Evolutionary conservation across 2,113 vertebrate genomes (phyloP).

Genomic region (Tricholaema leucomelas): DNA sequence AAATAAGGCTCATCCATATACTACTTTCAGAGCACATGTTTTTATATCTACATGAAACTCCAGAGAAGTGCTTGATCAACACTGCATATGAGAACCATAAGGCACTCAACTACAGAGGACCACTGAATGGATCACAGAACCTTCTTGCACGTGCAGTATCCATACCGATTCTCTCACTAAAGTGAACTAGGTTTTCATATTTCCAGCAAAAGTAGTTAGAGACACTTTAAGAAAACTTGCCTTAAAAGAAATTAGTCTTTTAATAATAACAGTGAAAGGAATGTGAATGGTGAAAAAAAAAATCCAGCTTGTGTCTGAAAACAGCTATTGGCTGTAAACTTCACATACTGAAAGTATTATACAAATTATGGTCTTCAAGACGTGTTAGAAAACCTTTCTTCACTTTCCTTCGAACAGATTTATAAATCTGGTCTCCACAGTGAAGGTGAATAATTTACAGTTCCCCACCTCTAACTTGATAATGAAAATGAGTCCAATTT

Average conservation of each 20-base stretch:
- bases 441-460: constrained; percentile 46
- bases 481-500: constrained; percentile 55
- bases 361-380: neutral
- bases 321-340: neutral
- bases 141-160: neutral
- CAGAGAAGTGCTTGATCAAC: neutral
- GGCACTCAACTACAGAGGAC: neutral
- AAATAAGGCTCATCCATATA: neutral
- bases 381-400: neutral
- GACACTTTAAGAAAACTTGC: neutral
- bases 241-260: constrained; percentile 27
- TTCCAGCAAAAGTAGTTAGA: constrained; percentile 12
- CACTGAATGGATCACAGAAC: neutral
- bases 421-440: constrained; percentile 32
- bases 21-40: neutral
- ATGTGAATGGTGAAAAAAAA: neutral
- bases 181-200: constrained; percentile 7
- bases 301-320: neutral
- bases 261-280: constrained; percentile 2
- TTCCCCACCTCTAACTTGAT: constrained; percentile 33
- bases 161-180: neutral
- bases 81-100: neutral
- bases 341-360: neutral
- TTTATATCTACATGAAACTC: neutral
- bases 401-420: constrained; percentile 21